These are phyloP conservation scores for Girardinus metallicus DNA, from an alignment of 2,797 vertebrate genomes.

Conservation along the genomic window DNA sequence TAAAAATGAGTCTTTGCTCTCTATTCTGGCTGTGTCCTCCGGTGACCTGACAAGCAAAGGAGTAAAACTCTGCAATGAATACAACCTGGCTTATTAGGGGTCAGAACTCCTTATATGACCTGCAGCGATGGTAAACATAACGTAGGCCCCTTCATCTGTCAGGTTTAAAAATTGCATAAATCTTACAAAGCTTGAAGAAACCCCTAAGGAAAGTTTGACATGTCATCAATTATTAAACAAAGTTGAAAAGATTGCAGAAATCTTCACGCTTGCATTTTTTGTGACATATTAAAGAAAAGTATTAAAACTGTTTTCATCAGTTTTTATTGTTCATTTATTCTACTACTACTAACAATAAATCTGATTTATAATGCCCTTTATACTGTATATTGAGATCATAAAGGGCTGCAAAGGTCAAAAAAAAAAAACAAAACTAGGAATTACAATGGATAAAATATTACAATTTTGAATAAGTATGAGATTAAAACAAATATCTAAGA, in stretches of 20 bases:
- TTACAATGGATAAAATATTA: no score
- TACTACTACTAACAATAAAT: no score
- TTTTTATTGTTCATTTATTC: not conserved
- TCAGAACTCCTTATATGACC: not conserved
- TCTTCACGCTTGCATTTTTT: not conserved
- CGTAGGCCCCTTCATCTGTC: no score
- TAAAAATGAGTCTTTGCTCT: not conserved
- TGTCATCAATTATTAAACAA: not conserved
- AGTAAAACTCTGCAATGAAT: not conserved
- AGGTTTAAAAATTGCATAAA: not conserved
- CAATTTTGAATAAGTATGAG: no score
- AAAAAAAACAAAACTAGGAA: no score
- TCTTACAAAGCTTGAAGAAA: not conserved
- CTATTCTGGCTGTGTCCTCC: not conserved
- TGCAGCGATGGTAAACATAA: not conserved
- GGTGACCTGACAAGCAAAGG: not conserved
- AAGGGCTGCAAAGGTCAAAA: no score
- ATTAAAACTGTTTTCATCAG: not conserved
- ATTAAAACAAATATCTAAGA: no score
- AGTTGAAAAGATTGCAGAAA: not conserved
- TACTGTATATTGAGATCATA: no score
- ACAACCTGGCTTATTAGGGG: not conserved
- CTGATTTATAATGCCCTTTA: no score
- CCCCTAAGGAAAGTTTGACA: not conserved
- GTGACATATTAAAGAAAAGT: not conserved